Evolutionary conservation across 53 echinoderm and acorn worm species (phyloP).

Genomic region (Holothuria scabra): DNA sequence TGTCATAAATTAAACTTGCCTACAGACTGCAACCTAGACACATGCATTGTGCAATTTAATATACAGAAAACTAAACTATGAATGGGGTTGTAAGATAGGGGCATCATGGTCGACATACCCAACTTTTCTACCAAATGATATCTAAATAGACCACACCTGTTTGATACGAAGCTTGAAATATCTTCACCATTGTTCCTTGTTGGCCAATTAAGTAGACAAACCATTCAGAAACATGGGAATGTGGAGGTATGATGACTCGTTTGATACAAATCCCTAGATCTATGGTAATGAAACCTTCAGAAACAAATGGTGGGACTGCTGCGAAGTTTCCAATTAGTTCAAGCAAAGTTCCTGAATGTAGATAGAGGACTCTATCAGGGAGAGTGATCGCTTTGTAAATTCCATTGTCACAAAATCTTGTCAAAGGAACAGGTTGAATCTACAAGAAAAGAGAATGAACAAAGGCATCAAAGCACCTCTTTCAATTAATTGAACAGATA

Average conservation of each 20-base stretch:
- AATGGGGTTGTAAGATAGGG: too few species aligned
- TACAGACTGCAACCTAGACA: too few species aligned
- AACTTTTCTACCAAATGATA: too few species aligned
- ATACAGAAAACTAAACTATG: too few species aligned
- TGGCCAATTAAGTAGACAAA: slow-evolving; percentile 9
- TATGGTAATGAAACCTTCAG: slow-evolving; percentile 1
- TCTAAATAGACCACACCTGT: slow-evolving; percentile 2
- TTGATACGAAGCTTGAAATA: slow-evolving; percentile 9
- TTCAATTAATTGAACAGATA: too few species aligned
- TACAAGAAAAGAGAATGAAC: not conserved
- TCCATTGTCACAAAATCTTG: not conserved
- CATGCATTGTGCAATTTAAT: too few species aligned
- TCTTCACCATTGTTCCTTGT: not conserved
- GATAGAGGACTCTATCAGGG: slow-evolving; percentile 6
- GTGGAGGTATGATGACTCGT: not conserved
- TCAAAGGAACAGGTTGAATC: not conserved
- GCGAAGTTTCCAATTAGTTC: slow-evolving; percentile 16
- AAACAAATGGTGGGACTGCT: not conserved
- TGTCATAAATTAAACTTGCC: too few species aligned
- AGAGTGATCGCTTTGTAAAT: not conserved
- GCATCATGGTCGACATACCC: too few species aligned
- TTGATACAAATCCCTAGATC: not conserved
- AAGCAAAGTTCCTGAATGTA: not conserved
- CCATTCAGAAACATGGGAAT: slow-evolving; percentile 3
- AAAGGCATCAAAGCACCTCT: too few species aligned